Evolutionary conservation across 1,140 invertebrate species (phyloP).

Genomic region (Berghia stephanieae): DNA sequence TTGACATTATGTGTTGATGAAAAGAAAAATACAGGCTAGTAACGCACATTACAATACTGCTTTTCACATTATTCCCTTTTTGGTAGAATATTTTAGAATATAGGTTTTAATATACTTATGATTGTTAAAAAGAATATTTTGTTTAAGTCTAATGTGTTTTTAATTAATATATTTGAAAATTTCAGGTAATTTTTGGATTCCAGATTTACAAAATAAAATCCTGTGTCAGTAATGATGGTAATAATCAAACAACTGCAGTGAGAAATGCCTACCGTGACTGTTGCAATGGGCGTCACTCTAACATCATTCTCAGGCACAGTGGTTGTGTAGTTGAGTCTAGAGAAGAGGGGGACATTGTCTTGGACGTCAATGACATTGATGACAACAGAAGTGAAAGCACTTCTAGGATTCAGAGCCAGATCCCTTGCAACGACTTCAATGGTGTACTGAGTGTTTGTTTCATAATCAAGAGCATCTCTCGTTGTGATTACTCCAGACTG

Average conservation of each 20-base stretch:
- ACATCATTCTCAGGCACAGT: constrained; percentile 41
- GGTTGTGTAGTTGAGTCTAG: constrained; percentile 34
- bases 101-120: too few relatives aligned
- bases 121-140: too few relatives aligned
- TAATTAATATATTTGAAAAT: too few relatives aligned
- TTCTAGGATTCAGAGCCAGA: constrained; percentile 32
- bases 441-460: constrained; percentile 33
- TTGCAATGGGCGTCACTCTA: constrained; percentile 20
- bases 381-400: constrained; percentile 41
- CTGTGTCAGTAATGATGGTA: constrained; percentile 25
- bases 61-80: neutral
- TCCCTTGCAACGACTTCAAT: constrained; percentile 46
- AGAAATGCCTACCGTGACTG: constrained; percentile 29
- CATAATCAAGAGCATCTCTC: constrained; percentile 43
- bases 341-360: constrained; percentile 48
- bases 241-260: too few relatives aligned
- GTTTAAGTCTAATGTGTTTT: too few relatives aligned
- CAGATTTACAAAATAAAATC: constrained; percentile 39
- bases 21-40: neutral
- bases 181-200: constrained; percentile 21
- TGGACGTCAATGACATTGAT: constrained; percentile 46
- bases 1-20: neutral
- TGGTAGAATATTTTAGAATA: constrained; percentile 37
- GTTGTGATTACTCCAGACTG: constrained; percentile 43
- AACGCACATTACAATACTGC: neutral